Evolutionary conservation across 2,797 vertebrate genomes (phyloP), one percentile per base, ranked within the genome.

Genomic region (Pogoniulus pusillus): DNA sequence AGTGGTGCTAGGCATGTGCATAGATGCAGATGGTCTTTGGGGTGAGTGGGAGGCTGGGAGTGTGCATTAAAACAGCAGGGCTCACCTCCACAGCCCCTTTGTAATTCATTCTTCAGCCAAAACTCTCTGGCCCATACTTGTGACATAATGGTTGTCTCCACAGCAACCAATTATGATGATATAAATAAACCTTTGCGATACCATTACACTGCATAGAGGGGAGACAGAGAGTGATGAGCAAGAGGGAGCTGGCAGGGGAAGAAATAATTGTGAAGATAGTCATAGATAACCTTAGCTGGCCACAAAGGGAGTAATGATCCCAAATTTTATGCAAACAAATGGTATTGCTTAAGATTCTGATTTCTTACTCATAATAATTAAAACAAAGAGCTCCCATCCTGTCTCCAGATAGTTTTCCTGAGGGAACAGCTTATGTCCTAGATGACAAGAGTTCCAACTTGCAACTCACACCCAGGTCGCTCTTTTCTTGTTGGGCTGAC

Each of bases 111-210:
- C 87, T 80, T 58, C 64, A 90, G 74, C 54, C 80, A 81, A 70
- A 90, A 58, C 24, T 94, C 85, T 51, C 70, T 30, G 77, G 64
- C n/a, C 87, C 72, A 17, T 29, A 34, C 74, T 86, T 82, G 76
- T 95, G 80, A 85, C 81, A 83, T 85, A 94, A 83, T 73, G 73
- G 55, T 87, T n/a, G 54, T 94, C 89, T 94, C 94, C 82, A 93
- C 76, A 93, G 78, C 82, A 95, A 92, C 81, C 82, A 69, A 82
- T 87, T 91, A 87, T 22, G 64, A 79, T 93, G 55, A 73, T 82
- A 82, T 83, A 94, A 95, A 91, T 93, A 95, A 93, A 87, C 30
- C 5, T 30, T 81, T 41, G 83, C 0, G 1, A 88, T 62, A 59
- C 81, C 71, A 91, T 45, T 68, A 76, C 53, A 58, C 37, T 91